These are phyloP conservation scores for Nicator chloris DNA, from an alignment of 2,113 vertebrate genomes.

Conservation along the genomic window DNA sequence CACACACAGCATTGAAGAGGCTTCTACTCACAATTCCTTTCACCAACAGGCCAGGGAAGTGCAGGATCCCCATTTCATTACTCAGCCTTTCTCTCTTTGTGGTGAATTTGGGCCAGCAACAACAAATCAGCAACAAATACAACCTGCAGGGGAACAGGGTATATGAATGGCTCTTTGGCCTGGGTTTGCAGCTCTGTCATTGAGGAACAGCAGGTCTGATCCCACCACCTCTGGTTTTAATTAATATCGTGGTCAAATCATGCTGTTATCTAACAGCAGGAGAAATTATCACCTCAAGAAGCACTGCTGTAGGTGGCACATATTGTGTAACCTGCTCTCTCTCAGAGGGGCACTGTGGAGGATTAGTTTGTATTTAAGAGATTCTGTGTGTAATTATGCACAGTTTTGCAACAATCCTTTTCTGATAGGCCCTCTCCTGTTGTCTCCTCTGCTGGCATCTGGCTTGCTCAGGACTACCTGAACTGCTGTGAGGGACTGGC, in stretches of 20 bases:
- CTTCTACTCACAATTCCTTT: neutral
- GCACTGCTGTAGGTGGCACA: neutral
- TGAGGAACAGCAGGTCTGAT: neutral
- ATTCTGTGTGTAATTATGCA: neutral
- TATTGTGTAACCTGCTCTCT: neutral
- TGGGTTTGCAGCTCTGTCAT: neutral
- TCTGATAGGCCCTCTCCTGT: neutral
- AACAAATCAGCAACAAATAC: neutral
- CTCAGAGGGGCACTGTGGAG: neutral
- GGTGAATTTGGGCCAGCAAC: neutral
- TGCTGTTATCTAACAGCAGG: neutral
- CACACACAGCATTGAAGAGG: neutral
- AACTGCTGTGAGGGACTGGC: neutral
- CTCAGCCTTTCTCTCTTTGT: neutral
- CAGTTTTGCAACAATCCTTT: neutral
- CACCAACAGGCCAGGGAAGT: neutral
- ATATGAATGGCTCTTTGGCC: neutral
- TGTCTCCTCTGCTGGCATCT: neutral
- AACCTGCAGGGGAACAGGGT: neutral
- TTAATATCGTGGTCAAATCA: neutral
- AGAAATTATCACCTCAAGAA: neutral
- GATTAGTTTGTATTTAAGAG: neutral
- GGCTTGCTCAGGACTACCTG: neutral
- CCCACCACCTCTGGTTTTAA: neutral
- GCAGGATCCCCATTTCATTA: neutral